Evolutionary conservation across 2,797 vertebrate species (phyloP), one percentile per base, ranked within the genome.

Genomic region (Micropoecilia bifurca): DNA sequence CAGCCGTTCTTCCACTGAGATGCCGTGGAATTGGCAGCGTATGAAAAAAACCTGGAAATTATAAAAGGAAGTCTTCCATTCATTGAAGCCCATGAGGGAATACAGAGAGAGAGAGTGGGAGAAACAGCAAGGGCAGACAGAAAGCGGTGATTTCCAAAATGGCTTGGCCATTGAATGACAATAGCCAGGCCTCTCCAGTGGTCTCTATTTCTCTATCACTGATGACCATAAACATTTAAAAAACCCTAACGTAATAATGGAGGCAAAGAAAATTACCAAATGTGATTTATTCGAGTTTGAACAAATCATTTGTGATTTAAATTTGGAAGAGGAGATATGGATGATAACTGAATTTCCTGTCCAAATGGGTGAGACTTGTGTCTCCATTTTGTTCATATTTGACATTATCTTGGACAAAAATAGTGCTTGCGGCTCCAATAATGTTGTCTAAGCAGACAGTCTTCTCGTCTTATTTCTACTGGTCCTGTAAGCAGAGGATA

Each of bases 151-250:
- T 92, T 91, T 94, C 93, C 90, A 94, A 94, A 94, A 94, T 92
- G 91, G 95, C 93, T 88, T 77, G 82, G 91, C 94, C 87, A 96
- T 93, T 96, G 96, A 96, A 95, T 97, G 97, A 97, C 89, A 95
- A 96, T 95, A 88, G 82, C 80, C 97, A 97, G 96, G 89, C 95
- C 91, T 76, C 83, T 83, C 80, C 85, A 76, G 73, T 77, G 81
- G 80, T 86, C 88, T 87, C 84, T 76, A 43, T 43, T 73, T 85
- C 82, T 86, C 88, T 87, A 89, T 92, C 88, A 86, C 75, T 88
- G 84, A 77, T 82, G 84, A 85, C 78, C 81, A 84, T 80, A 72
- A 88, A 91, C 86, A 90, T 82, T 33, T 20, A 39, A 53, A 77
- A 77, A 57, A 71, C 20, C 41, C 88, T 87, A 94, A 86, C 80